Evolutionary conservation across 2,888 invertebrate genomes (phyloP).

Genomic region (Aphodius granarius): DNA sequence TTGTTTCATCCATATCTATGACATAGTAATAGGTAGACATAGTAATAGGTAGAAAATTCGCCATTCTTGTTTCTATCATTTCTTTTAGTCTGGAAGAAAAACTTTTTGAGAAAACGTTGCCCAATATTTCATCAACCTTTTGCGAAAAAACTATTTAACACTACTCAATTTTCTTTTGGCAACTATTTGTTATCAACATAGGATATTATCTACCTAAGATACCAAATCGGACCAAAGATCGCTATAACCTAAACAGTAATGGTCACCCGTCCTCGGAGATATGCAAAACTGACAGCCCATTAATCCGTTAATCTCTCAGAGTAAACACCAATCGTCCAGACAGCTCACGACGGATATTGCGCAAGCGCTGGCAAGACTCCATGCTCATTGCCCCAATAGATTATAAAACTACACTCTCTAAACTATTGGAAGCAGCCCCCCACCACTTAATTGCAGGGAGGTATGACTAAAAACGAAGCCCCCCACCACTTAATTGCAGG

Average conservation of each 20-base stretch:
- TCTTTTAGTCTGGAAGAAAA: too few species aligned
- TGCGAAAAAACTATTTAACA: too few species aligned
- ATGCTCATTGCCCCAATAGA: slow-evolving; percentile 30
- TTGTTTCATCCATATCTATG: too few species aligned
- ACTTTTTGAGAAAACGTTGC: too few species aligned
- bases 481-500: slow-evolving; percentile 9
- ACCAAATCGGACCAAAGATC: background rate
- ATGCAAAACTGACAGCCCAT: background rate
- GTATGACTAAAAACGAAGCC: background rate
- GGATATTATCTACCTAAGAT: background rate
- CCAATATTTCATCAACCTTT: too few species aligned
- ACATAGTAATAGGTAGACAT: too few species aligned
- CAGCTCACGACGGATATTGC: slow-evolving; percentile 3
- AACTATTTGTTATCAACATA: too few species aligned
- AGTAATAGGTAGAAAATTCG: too few species aligned
- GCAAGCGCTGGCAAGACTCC: slow-evolving; percentile 27
- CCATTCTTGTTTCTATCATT: too few species aligned
- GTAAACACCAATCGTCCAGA: slow-evolving; percentile 31
- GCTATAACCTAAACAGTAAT: background rate
- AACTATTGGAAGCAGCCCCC: slow-evolving; percentile 26
- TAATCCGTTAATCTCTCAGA: slow-evolving; percentile 1
- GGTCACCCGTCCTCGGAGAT: background rate
- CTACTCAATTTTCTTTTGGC: too few species aligned
- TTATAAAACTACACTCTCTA: slow-evolving; percentile 24
- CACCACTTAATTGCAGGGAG: background rate